These are phyloP conservation scores for Rhinogobius similis DNA, from an alignment of 2,113 vertebrate genomes.

Conservation along the genomic window DNA sequence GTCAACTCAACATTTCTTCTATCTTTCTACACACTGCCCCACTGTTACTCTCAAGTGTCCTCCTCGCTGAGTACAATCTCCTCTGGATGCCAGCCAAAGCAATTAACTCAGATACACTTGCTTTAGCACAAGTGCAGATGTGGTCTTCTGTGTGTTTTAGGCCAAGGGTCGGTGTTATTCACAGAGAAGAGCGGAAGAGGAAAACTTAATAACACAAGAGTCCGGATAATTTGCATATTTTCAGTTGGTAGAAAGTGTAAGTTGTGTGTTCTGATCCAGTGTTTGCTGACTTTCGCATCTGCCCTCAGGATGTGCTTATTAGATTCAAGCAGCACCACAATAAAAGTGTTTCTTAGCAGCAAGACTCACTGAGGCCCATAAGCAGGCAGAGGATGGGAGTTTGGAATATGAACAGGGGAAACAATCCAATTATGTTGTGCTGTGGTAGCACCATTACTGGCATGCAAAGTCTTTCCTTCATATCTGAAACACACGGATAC, in stretches of 20 bases:
- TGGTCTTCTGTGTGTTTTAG: background rate
- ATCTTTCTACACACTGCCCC: background rate
- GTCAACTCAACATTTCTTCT: background rate
- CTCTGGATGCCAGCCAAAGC: constrained; percentile 1
- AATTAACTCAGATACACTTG: background rate
- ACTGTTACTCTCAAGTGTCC: constrained; percentile 4
- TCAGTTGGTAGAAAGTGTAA: background rate
- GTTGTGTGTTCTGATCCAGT: background rate
- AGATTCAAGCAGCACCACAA: background rate
- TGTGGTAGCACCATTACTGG: background rate
- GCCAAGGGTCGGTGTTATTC: background rate
- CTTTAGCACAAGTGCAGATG: background rate
- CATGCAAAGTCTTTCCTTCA: background rate
- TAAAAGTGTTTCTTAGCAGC: background rate
- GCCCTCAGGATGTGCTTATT: constrained; percentile 3
- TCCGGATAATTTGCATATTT: background rate
- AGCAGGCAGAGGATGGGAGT: background rate
- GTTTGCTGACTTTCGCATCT: background rate
- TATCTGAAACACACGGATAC: background rate
- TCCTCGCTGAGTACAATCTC: background rate
- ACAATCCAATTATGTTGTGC: background rate
- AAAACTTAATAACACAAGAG: background rate
- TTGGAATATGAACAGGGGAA: background rate
- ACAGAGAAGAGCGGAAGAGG: background rate
- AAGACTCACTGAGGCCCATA: background rate